Conservation (phyloP, 1,140 invertebrate genomes). For the Drosophila navojoa region DNA sequence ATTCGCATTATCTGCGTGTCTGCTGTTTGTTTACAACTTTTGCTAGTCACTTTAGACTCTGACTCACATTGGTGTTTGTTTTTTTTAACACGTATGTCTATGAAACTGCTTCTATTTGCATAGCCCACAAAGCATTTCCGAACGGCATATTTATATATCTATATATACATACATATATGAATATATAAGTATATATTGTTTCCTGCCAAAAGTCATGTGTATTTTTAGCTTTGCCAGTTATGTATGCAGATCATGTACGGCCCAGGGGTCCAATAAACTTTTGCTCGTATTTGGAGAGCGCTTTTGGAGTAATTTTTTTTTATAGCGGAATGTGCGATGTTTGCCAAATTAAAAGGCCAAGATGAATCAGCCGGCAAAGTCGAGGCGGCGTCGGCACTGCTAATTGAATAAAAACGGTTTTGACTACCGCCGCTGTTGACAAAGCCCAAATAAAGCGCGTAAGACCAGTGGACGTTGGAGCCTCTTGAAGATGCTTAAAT, state of each 20-base stretch:
- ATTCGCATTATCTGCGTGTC: neutral
- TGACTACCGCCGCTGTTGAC: constrained; percentile 28
- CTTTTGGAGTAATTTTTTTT: constrained; percentile 46
- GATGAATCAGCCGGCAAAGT: constrained; percentile 52
- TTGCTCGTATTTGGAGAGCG: constrained; percentile 61
- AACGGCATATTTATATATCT: constrained; percentile 20
- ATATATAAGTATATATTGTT: constrained; percentile 34
- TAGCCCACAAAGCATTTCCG: constrained; percentile 33
- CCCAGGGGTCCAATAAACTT: constrained; percentile 55
- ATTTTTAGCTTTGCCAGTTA: constrained; percentile 51
- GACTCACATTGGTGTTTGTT: constrained; percentile 17
- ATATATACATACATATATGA: neutral
- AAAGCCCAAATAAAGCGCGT: constrained; percentile 61
- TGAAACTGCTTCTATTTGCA: constrained; percentile 4
- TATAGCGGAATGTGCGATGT: constrained; percentile 61
- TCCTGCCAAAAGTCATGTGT: constrained; percentile 47
- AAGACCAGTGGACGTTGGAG: constrained; percentile 50
- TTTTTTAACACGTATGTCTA: constrained; percentile 4
- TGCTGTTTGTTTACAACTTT: neutral
- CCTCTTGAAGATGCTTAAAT: constrained; percentile 37
- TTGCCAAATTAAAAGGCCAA: constrained; percentile 51
- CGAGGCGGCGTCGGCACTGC: constrained; percentile 20
- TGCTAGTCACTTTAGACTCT: neutral
- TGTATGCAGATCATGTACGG: constrained; percentile 48
- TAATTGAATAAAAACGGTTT: constrained; percentile 33